Percentiles rank a stretch among this genome's conserved stretches.
These are phyloP conservation scores for Bos javanicus DNA, from an alignment of 2,113 vertebrate species.

Conservation along the genomic window DNA sequence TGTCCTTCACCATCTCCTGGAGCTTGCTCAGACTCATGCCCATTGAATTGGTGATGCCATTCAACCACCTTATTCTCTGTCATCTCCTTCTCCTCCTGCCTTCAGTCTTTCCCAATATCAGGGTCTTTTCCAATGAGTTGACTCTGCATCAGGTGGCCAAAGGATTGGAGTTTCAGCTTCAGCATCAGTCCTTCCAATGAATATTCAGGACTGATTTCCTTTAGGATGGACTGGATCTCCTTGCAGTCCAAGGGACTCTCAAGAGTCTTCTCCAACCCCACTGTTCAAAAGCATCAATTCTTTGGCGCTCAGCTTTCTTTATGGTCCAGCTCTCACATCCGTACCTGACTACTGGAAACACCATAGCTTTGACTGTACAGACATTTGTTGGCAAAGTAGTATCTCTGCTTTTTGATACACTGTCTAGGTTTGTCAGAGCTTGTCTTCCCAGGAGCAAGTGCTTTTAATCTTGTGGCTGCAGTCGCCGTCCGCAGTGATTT, in stretches of 20 bases:
- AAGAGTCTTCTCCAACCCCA: background rate
- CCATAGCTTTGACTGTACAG: background rate
- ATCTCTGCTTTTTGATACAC: background rate
- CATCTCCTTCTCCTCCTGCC: background rate
- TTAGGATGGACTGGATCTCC: background rate
- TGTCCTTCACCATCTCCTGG: background rate
- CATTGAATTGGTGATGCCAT: background rate
- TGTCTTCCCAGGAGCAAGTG: background rate
- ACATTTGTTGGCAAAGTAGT: background rate
- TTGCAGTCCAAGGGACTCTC: background rate
- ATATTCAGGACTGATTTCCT: background rate
- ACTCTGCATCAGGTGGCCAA: background rate
- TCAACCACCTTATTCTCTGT: background rate
- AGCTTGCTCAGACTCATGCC: background rate
- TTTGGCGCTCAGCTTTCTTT: background rate
- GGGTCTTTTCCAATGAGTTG: background rate
- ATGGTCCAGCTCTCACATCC: background rate
- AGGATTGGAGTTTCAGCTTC: background rate
- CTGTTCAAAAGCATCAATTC: background rate
- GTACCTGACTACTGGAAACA: background rate
- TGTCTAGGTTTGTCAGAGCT: background rate
- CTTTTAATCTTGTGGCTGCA: background rate
- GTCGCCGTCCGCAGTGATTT: background rate
- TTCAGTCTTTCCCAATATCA: accelerated
- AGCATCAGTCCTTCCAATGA: background rate